Percentiles rank a stretch among this genome's conserved stretches.
Evolutionary conservation across 2,113 vertebrate genomes (phyloP).

Genomic region (Mionectes macconnelli): DNA sequence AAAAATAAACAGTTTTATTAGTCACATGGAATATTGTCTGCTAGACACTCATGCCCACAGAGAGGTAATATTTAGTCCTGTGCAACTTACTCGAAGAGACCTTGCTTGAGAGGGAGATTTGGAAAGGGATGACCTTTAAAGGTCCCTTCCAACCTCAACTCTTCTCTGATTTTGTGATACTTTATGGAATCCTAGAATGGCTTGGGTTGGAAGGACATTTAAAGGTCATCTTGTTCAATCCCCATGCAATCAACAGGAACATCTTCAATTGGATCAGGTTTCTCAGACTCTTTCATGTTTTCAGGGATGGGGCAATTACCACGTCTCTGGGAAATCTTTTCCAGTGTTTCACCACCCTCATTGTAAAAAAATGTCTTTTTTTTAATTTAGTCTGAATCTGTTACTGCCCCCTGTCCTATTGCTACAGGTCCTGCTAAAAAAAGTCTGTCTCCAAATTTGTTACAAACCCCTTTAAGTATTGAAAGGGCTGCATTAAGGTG

Average conservation of each 20-base stretch:
- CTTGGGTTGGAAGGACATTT: not conserved
- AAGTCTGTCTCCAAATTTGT: too few species aligned
- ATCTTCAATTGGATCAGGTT: not conserved
- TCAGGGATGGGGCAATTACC: not conserved
- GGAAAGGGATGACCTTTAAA: not conserved
- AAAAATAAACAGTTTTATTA: not conserved
- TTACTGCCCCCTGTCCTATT: rapidly evolving
- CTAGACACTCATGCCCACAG: not conserved
- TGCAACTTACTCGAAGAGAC: not conserved
- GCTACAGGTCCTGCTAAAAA: not conserved
- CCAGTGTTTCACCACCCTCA: not conserved
- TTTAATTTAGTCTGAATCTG: not conserved
- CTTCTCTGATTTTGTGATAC: not conserved
- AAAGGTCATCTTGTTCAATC: not conserved
- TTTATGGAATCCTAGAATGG: not conserved
- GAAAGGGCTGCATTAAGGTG: too few species aligned
- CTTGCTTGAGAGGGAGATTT: not conserved
- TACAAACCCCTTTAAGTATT: not conserved
- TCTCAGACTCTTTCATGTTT: not conserved
- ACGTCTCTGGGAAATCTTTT: not conserved
- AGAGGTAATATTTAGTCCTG: not conserved
- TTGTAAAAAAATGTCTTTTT: not conserved
- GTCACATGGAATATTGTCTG: not conserved
- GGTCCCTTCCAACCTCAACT: not conserved
- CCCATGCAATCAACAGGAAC: too few species aligned